Evolutionary conservation across 92 coral and sea anemone genomes (phyloP).

Genomic region (Phenganax stokvisi): DNA sequence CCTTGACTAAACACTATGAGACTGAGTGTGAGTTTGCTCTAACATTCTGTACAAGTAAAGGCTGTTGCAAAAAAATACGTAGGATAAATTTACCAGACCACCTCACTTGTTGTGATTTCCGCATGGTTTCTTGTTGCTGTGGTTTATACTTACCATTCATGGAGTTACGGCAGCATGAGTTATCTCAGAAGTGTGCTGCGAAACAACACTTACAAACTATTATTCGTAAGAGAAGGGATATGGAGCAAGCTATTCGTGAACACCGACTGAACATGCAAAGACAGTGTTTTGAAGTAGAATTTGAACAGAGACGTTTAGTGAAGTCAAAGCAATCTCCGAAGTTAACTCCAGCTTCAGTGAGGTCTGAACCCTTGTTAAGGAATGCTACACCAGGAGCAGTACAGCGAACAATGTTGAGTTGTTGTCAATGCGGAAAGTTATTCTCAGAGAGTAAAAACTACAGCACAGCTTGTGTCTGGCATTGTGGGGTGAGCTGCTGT

Average conservation of each 20-base stretch:
- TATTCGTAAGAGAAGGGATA: constrained; percentile 74
- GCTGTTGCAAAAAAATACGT: constrained; percentile 62
- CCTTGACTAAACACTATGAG: constrained; percentile 52
- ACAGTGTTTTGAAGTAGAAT: constrained; percentile 65
- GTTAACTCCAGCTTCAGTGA: constrained; percentile 41
- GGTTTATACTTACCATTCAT: constrained; percentile 63
- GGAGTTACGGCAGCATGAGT: constrained; percentile 75
- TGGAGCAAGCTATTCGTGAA: constrained; percentile 58
- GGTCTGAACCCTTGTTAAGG: constrained; percentile 33
- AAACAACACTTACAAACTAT: constrained; percentile 70
- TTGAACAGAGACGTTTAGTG: constrained; percentile 70
- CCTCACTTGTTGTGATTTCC: constrained; percentile 57
- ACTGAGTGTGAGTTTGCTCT: constrained; percentile 64
- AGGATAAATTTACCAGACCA: constrained; percentile 58
- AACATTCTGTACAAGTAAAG: constrained; percentile 62
- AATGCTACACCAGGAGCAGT: constrained; percentile 42
- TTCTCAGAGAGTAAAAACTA: constrained; percentile 58
- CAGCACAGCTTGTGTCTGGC: constrained; percentile 80
- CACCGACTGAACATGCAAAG: constrained; percentile 62
- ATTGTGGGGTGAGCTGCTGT: constrained; percentile 69
- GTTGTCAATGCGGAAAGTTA: constrained; percentile 68
- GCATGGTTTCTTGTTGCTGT: constrained; percentile 68
- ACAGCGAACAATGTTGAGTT: constrained; percentile 37
- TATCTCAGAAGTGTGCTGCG: constrained; percentile 68
- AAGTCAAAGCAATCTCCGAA: constrained; percentile 62